phyloP scores from a whole-genome alignment of 37 sponge, comb jelly and placozoan genomes.

The Chondrosia reniformis region DNA sequence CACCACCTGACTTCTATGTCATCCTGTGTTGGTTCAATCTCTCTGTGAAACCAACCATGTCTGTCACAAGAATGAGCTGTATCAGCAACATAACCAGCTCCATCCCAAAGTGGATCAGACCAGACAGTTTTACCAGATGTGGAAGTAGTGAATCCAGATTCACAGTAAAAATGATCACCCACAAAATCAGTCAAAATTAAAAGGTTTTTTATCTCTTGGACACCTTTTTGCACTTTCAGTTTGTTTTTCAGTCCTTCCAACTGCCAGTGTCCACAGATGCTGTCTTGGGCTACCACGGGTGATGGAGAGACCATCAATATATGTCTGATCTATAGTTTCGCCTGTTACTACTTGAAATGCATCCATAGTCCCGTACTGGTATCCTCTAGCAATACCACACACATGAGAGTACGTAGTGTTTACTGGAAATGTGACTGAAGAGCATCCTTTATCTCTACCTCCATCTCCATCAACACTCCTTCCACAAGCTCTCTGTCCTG shows the following conservation, averaged over 20 bases:
- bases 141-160: background rate
- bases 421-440: background rate
- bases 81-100: background rate
- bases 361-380: slow-evolving; percentile 2
- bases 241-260: background rate
- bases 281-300: background rate
- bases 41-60: background rate
- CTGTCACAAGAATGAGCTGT: background rate
- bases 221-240: background rate
- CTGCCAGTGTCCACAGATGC: slow-evolving; percentile 7
- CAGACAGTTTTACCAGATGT: background rate
- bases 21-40: background rate
- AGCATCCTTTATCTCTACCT: background rate
- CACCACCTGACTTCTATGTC: slow-evolving; percentile 21
- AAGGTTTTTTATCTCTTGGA: background rate
- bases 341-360: background rate
- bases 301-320: slow-evolving; percentile 8
- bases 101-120: slow-evolving; percentile 15
- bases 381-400: background rate
- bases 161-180: slow-evolving; percentile 3
- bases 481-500: background rate
- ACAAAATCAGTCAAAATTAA: background rate
- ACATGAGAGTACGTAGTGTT: background rate
- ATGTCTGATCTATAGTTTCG: background rate
- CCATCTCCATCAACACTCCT: too few relatives aligned